Evolutionary conservation across 64 coral and sea anemone genomes (phyloP), one percentile per base, ranked within the genome.

Genomic region (Montipora capricornis): DNA sequence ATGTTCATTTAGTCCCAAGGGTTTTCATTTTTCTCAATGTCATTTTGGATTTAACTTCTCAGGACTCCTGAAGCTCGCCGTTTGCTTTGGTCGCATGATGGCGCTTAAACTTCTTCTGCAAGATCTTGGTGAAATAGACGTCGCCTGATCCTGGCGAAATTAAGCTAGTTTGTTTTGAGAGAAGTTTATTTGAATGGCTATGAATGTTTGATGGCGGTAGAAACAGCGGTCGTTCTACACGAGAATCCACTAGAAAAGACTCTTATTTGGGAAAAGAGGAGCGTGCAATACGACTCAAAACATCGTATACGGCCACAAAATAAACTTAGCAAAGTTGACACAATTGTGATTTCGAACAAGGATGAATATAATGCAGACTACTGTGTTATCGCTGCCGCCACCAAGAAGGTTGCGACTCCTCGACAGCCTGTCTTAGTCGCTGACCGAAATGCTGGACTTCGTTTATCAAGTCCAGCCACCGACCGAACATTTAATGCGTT

Each of bases 131-230:
- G 76, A 74, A 49, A 58, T 60, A 24, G 11, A 49, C 17, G 81
- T 77, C 80, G 77, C 47, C 77, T 55, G 46, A 55, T 83, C 88
- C 66, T 61, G 79, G 74, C 89, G 88, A 78, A 90, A 62, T 85
- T 52, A 86, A 68, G 78, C 71, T 53, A 66, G 49, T 79, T 46
- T 76, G 89, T 87, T 77, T 79, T 76, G 49, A 80, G 71, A 60
- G 74, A 68, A 58, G 76, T 91, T 86, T 55, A 53, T 97, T 88
- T 94, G 88, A 90, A 94, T 48, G 79, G 76, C 75, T 81, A 94
- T 97, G 82, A 94, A 95, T 95, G 93, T 98, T 98, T 91, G 84
- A 98, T 98, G 96, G 96, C 96, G 96, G 73, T 98, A 58, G 93
- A 98, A 68, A 90, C 88, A 73, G 81, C 87, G 45, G 93, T 98